phyloP scores from a whole-genome alignment of 2,888 invertebrate species.

The Macroteleia sp. region DNA sequence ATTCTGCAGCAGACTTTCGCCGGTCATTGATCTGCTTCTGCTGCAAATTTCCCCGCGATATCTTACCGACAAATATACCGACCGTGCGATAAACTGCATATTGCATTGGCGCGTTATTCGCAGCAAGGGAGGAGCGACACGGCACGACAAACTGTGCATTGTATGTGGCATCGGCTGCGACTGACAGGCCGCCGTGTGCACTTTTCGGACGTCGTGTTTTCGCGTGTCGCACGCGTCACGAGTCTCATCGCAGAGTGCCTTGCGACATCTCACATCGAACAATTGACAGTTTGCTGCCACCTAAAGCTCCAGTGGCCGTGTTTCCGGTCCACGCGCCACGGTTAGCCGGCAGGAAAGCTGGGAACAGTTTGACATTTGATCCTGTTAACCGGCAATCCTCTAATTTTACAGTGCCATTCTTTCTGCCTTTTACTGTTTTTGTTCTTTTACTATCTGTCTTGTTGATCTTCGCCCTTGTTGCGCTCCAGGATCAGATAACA shows the following conservation, averaged over 20 bases:
- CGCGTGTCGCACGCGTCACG: slow-evolving; percentile 29
- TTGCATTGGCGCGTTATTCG: slow-evolving; percentile 25
- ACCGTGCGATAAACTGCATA: slow-evolving; percentile 15
- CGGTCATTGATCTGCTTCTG: slow-evolving; percentile 1
- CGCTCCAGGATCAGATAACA: neutral
- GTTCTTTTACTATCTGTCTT: neutral
- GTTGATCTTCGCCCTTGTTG: neutral
- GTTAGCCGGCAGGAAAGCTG: slow-evolving; percentile 31
- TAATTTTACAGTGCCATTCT: too few species aligned
- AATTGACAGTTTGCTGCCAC: neutral
- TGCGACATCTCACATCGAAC: slow-evolving; percentile 9
- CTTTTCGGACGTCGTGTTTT: slow-evolving; percentile 26
- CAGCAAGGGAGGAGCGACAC: slow-evolving; percentile 29
- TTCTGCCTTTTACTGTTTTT: neutral
- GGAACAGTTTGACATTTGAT: slow-evolving; percentile 16
- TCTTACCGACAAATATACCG: slow-evolving; percentile 24
- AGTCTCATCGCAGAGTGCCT: slow-evolving; percentile 31
- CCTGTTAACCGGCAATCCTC: neutral
- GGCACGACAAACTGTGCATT: slow-evolving; percentile 31
- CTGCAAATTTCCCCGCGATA: slow-evolving; percentile 7
- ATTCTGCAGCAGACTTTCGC: neutral
- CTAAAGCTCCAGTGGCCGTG: too few species aligned
- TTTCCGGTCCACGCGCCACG: neutral
- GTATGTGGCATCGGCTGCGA: slow-evolving; percentile 36
- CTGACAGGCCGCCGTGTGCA: slow-evolving; percentile 44